These are phyloP conservation scores for Amphiprion ocellaris DNA, from an alignment of 2,113 vertebrate genomes.

Conservation along the genomic window DNA sequence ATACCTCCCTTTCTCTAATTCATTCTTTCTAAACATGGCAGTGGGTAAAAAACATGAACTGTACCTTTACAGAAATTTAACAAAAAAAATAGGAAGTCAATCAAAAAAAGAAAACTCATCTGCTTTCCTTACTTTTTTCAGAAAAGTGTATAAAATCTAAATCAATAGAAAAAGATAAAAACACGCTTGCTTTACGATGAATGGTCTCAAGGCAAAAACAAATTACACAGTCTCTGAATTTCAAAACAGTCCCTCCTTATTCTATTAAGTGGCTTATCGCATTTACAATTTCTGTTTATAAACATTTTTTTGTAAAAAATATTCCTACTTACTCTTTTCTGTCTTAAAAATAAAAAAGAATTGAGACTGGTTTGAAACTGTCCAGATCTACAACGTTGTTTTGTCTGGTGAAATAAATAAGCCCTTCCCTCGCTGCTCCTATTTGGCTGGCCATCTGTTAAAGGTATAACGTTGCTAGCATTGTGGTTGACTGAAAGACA, in stretches of 20 bases:
- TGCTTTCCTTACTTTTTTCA: slow-evolving; percentile 10
- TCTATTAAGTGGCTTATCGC: slow-evolving; percentile 57
- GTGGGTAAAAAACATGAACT: slow-evolving; percentile 21
- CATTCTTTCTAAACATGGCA: slow-evolving; percentile 36
- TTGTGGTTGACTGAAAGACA: slow-evolving; percentile 49
- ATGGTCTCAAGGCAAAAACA: slow-evolving; percentile 62
- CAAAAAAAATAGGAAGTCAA: slow-evolving; percentile 28
- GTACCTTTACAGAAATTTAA: slow-evolving; percentile 44
- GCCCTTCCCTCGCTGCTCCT: slow-evolving; percentile 66
- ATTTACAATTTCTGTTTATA: slow-evolving; percentile 41
- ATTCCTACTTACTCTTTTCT: slow-evolving; percentile 6
- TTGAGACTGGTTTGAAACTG: slow-evolving; percentile 51
- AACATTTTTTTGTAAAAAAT: slow-evolving; percentile 36
- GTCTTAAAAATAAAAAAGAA: not conserved
- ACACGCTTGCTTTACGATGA: slow-evolving; percentile 39
- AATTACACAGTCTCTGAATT: slow-evolving; percentile 21
- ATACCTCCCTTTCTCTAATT: slow-evolving; percentile 11
- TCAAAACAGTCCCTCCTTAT: slow-evolving; percentile 54
- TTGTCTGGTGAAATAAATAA: slow-evolving; percentile 78
- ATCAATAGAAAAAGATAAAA: slow-evolving; percentile 36
- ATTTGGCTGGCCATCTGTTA: slow-evolving; percentile 72
- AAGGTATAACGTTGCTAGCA: slow-evolving; percentile 63
- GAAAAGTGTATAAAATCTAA: slow-evolving; percentile 43
- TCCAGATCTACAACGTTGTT: slow-evolving; percentile 57
- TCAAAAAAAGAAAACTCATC: slow-evolving; percentile 32